phyloP scores from a whole-genome alignment of 2,888 invertebrate species.

The Diaphora mendica region DNA sequence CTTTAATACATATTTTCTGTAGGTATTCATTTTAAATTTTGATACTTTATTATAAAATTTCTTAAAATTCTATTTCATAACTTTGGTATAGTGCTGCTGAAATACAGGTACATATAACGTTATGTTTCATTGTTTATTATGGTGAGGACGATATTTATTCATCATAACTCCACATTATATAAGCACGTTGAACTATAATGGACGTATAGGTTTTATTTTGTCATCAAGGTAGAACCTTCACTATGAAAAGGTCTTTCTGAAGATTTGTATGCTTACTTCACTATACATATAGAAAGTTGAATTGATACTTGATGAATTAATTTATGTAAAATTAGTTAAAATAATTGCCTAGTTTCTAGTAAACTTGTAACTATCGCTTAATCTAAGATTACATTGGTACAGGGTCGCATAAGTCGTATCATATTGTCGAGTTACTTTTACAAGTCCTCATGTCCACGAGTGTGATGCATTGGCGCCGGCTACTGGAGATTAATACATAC shows the following conservation, averaged over 20 bases:
- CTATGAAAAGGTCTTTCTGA: neutral
- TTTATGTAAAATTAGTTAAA: neutral
- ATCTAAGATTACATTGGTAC: constrained; percentile 28
- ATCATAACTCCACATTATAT: neutral
- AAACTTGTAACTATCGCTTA: neutral
- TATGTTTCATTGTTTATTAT: neutral
- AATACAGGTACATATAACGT: neutral
- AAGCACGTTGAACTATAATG: neutral
- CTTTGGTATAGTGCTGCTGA: neutral
- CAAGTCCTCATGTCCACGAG: constrained; percentile 24
- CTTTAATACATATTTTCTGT: neutral
- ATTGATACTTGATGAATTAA: neutral
- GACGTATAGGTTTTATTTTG: no score
- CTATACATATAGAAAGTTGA: neutral
- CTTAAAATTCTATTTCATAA: neutral
- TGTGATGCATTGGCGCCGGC: constrained; percentile 70
- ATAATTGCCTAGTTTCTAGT: neutral
- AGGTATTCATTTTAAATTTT: neutral
- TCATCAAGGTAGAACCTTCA: neutral
- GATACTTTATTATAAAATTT: neutral
- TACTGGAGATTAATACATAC: constrained; percentile 70
- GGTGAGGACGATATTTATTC: neutral
- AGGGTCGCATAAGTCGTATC: constrained; percentile 21
- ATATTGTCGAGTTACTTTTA: constrained; percentile 27
- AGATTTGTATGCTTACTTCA: neutral